Conservation (phyloP, 1,140 invertebrate genomes). For the Hetaerina americana region DNA sequence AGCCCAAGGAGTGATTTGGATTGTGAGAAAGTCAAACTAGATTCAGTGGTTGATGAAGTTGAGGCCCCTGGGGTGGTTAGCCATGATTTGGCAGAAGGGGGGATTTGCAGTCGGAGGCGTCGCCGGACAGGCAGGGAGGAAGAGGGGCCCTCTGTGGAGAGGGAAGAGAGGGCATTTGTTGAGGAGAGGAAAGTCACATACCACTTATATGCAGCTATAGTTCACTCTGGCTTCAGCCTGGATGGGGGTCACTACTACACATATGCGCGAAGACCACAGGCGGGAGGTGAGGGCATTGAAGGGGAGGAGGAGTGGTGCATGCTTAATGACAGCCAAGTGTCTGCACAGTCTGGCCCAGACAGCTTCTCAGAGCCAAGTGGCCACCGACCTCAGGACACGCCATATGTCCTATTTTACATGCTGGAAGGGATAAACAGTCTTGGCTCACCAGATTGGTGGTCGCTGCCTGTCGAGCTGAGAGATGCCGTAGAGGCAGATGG, state of each 20-base stretch:
- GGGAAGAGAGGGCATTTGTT: neutral
- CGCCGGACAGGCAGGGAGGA: neutral
- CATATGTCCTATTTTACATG: conserved; percentile 67
- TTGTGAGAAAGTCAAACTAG: neutral
- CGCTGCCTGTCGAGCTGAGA: conserved; percentile 30
- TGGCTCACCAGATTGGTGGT: conserved; percentile 25
- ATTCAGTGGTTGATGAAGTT: neutral
- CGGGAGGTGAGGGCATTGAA: conserved; percentile 27
- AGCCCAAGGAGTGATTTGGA: neutral
- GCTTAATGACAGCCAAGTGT: conserved; percentile 65
- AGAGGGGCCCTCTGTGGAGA: neutral
- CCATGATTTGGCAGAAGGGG: conserved; percentile 1
- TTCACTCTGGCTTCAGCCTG: conserved; percentile 67
- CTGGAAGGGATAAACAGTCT: conserved; percentile 20
- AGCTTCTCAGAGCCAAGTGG: conserved; percentile 18
- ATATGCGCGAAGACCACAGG: conserved; percentile 39
- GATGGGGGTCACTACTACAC: conserved; percentile 81
- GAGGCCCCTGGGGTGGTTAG: neutral
- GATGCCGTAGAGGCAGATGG: conserved; percentile 34
- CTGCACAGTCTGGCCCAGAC: conserved; percentile 33
- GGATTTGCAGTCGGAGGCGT: neutral
- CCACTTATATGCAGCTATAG: conserved; percentile 62
- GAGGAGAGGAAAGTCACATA: conserved; percentile 31
- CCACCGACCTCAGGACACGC: conserved; percentile 50
- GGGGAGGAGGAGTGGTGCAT: conserved; percentile 55